Conservation (phyloP, 2,113 vertebrate genomes). For the Cisticola juncidis region DNA sequence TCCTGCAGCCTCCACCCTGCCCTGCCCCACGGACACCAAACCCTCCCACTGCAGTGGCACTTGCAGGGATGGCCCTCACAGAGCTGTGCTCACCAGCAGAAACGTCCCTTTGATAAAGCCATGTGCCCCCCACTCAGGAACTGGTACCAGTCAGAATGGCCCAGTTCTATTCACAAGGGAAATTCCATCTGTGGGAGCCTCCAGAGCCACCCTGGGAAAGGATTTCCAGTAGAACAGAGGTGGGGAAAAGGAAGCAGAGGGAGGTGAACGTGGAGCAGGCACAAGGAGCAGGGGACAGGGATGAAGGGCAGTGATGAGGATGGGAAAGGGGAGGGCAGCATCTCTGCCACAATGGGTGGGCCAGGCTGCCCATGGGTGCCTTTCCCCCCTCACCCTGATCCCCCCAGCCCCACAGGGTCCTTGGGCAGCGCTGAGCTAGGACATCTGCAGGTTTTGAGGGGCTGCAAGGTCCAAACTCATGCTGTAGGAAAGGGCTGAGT, state of each 20-base stretch:
- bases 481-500: neutral
- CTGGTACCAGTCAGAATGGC: neutral
- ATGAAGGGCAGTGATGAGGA: neutral
- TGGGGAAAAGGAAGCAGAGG: neutral
- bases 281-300: neutral
- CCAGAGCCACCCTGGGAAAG: neutral
- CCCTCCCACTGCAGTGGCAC: rapidly evolving
- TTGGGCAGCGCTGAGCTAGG: rapidly evolving
- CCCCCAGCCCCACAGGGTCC: neutral
- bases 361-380: neutral
- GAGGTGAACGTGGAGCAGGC: rapidly evolving
- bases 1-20: rapidly evolving
- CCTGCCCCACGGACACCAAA: neutral
- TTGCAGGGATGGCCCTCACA: neutral
- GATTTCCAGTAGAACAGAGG: neutral
- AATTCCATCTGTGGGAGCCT: neutral
- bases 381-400: neutral
- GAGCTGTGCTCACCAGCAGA: neutral
- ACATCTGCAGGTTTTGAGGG: neutral
- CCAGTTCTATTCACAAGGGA: neutral
- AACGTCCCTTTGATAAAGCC: neutral
- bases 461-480: neutral
- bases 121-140: rapidly evolving
- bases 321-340: neutral
- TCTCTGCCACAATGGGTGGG: rapidly evolving